Conservation (phyloP, 2,113 vertebrate genomes). For the Bambusicola thoracicus region DNA sequence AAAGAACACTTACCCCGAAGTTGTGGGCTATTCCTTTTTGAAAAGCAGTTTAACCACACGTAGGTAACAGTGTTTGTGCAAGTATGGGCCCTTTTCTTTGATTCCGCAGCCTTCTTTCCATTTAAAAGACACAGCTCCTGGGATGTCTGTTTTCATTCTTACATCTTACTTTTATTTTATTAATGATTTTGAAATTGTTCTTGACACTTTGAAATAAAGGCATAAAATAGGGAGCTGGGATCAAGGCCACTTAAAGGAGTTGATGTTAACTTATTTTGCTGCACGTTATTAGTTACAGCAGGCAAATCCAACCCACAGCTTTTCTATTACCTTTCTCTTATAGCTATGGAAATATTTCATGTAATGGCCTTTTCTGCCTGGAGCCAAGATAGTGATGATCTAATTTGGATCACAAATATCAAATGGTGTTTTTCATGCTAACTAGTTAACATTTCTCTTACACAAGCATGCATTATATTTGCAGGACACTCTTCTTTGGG, state of each 20-base stretch:
- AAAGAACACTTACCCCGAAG: neutral
- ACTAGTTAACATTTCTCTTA: neutral
- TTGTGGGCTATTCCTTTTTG: neutral
- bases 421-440: fast-evolving
- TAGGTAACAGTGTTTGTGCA: neutral
- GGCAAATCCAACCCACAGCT: neutral
- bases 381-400: neutral
- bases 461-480: neutral
- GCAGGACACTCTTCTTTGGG: neutral
- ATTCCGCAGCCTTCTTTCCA: neutral
- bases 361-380: neutral
- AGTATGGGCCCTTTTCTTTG: neutral
- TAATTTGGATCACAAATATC: neutral
- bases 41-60: neutral
- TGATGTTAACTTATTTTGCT: neutral
- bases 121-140: neutral
- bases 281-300: neutral
- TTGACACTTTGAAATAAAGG: neutral
- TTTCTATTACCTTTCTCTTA: neutral
- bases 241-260: neutral
- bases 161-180: neutral
- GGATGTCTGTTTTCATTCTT: neutral
- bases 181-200: neutral
- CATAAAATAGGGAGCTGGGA: neutral
- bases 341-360: neutral